Conservation (phyloP, 2,797 vertebrate species). For the Chaunax sp. region DNA sequence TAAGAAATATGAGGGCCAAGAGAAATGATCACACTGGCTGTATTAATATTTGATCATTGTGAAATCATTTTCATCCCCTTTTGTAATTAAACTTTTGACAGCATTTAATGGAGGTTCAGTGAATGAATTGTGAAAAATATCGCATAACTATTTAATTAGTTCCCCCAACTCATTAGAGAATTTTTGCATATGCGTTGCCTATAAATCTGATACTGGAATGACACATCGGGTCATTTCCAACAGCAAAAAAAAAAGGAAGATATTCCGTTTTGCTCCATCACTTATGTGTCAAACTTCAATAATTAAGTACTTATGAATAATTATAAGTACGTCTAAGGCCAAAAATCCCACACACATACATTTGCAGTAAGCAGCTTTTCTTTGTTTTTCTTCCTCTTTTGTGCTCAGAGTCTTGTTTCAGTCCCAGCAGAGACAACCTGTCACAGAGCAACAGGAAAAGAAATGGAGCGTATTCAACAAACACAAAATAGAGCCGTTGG, state of each 20-base stretch:
- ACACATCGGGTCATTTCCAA: conserved; percentile 24
- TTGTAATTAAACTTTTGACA: conserved; percentile 84
- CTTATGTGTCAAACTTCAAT: conserved; percentile 2
- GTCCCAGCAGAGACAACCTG: conserved; percentile 42
- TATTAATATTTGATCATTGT: conserved; percentile 81
- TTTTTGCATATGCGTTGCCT: conserved; percentile 55
- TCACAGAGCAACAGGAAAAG: conserved; percentile 49
- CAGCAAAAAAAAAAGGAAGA: not conserved
- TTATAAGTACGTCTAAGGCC: not conserved
- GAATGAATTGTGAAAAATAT: conserved; percentile 75
- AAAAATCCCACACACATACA: conserved; percentile 6
- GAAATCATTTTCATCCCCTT: conserved; percentile 79
- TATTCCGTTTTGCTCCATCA: conserved; percentile 1
- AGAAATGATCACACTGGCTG: conserved; percentile 61
- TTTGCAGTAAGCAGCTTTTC: conserved; percentile 26
- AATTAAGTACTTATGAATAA: conserved; percentile 11
- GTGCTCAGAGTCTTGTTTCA: conserved; percentile 18
- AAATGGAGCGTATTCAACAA: conserved; percentile 54
- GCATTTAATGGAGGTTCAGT: conserved; percentile 73
- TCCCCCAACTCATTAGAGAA: conserved; percentile 70
- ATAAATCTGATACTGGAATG: conserved; percentile 43
- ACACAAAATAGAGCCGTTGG: conserved; percentile 57
- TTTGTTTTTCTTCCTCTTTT: conserved; percentile 20
- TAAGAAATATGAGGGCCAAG: conserved; percentile 65
- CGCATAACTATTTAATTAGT: conserved; percentile 77